Base-by-base conservation (phyloP, 2,888 invertebrate species). In the Pogonocherus hispidulus region DNA sequence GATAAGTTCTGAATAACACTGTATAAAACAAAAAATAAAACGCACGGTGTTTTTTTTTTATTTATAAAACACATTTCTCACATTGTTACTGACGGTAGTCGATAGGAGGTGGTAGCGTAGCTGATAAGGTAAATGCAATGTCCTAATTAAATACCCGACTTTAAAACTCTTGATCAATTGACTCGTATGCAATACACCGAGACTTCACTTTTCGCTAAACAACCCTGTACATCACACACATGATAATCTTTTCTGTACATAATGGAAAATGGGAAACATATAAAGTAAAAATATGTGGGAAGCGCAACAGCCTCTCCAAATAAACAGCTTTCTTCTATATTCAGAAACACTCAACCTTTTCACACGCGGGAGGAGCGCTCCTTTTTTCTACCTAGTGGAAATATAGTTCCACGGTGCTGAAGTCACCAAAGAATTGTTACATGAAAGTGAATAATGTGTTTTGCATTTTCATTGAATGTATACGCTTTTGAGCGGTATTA, bases 241-340 rank as follows among this genome's bases (percentile, higher is more conserved):
- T 55, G 18, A 18, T 32, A 35, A 55, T 35, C 55, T 44, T 56
- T 56, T 44, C 41, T 23, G 41, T 23, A 22, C 23, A 14, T 56
- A 56, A 56, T 56, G 44, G 56, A 56, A 56, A 56, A 44, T 56
- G 56, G 22, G 16, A 44, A n/a, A 37, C 20, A 56, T 20, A 20
- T 44, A 44, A 41, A 6, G 41, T 22, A 22, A 16, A 51, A 51
- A 44, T 37, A 56, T 56, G 56, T 56, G 56, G 55, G 56, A 44
- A 37, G 41, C 20, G 37, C 41, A 56, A 56, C 56, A 56, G 41
- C 56, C 32, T 23, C 20, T 14, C 23, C 41, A 56, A 44, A 56
- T 56, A 56, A 56, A 56, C 56, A 56, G 41, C 32, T 56, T 56
- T 56, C 41, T 41, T 41, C 55, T 19, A 56, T 56, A 56, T 56